Percentiles rank a stretch among this genome's conserved stretches.
These are phyloP conservation scores for Pyrrhosoma nymphula DNA, from an alignment of 2,888 invertebrate genomes.

Conservation along the genomic window DNA sequence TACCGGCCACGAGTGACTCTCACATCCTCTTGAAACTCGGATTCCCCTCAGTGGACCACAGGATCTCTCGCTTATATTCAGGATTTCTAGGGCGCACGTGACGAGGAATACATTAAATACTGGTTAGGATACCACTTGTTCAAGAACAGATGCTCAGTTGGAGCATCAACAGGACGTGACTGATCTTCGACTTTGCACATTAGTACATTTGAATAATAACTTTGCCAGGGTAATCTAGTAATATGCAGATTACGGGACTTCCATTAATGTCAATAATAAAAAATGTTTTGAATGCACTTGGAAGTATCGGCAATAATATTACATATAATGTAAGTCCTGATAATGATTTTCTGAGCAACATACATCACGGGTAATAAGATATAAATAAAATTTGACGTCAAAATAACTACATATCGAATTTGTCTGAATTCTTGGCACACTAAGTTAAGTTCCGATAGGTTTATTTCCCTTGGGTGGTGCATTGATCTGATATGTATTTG, in stretches of 20 bases:
- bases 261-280: too few relatives aligned
- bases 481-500: too few relatives aligned
- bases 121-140: not conserved
- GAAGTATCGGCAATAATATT: too few relatives aligned
- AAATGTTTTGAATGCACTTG: too few relatives aligned
- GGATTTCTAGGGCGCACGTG: not conserved
- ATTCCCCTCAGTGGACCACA: not conserved
- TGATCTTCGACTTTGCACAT: not conserved
- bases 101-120: slow-evolving; percentile 4
- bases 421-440: too few relatives aligned
- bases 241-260: not conserved
- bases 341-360: too few relatives aligned
- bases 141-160: not conserved
- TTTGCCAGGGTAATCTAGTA: not conserved
- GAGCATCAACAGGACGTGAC: not conserved
- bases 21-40: not conserved
- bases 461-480: too few relatives aligned
- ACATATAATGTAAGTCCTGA: too few relatives aligned
- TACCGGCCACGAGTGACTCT: not conserved
- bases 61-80: not conserved
- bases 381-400: too few relatives aligned
- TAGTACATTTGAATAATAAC: not conserved
- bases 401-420: too few relatives aligned
- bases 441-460: too few relatives aligned
- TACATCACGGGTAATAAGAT: too few relatives aligned